phyloP scores from a whole-genome alignment of 1,140 invertebrate genomes.

The Drosophila pachea region DNA sequence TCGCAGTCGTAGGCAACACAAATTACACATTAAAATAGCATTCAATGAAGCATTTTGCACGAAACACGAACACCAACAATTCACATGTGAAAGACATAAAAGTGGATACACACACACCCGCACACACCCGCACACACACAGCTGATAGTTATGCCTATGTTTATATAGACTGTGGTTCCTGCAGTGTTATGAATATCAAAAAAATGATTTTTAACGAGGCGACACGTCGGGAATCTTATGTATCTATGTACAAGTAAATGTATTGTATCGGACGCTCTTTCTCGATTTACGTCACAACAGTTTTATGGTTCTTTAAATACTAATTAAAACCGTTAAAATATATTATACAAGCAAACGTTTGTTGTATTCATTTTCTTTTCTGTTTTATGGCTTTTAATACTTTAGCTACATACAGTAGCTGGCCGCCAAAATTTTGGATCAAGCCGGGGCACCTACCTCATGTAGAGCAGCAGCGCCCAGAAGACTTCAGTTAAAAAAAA shows the following conservation, averaged over 20 bases:
- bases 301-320: slow-evolving; percentile 71
- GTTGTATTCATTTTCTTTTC: background rate
- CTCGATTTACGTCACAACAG: slow-evolving; percentile 68
- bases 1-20: slow-evolving; percentile 14
- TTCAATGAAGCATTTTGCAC: slow-evolving; percentile 8
- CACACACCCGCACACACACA: background rate
- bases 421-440: slow-evolving; percentile 33
- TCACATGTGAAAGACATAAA: slow-evolving; percentile 66
- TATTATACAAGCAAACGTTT: slow-evolving; percentile 3
- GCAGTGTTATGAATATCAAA: slow-evolving; percentile 70
- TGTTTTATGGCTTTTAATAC: background rate
- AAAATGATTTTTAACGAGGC: slow-evolving; percentile 67
- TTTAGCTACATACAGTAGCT: background rate
- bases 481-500: background rate
- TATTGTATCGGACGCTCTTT: slow-evolving; percentile 17
- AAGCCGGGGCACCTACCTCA: slow-evolving; percentile 34
- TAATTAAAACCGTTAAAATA: slow-evolving; percentile 54
- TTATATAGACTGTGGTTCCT: slow-evolving; percentile 31
- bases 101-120: slow-evolving; percentile 13
- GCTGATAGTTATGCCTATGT: slow-evolving; percentile 22
- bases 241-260: slow-evolving; percentile 8
- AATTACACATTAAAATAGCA: slow-evolving; percentile 32
- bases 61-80: slow-evolving; percentile 21
- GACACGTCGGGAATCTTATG: slow-evolving; percentile 32
- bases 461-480: slow-evolving; percentile 24